phyloP scores from a whole-genome alignment of 92 coral and sea anemone species.

The Phenganax subtilis region DNA sequence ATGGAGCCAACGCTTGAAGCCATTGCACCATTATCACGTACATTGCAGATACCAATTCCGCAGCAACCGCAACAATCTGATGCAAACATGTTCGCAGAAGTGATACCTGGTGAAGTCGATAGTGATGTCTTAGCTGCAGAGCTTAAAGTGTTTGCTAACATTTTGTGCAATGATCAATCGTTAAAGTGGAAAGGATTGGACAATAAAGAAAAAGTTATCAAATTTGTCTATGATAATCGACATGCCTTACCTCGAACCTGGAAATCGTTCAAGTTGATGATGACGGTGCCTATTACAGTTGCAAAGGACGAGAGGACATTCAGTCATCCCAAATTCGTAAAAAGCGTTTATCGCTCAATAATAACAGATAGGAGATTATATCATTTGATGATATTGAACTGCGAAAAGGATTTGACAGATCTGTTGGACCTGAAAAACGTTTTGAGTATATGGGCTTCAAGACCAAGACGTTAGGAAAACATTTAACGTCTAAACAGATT shows the following conservation, averaged over 20 bases:
- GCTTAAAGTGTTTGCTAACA: neutral
- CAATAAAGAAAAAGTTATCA: neutral
- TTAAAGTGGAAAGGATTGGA: neutral
- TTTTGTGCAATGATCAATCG: neutral
- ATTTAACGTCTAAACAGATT: too few species aligned
- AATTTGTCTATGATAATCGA: neutral
- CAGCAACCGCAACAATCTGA: neutral
- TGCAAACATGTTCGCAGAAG: neutral
- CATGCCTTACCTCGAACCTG: neutral
- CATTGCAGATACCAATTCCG: constrained; percentile 6
- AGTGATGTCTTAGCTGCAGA: constrained; percentile 17
- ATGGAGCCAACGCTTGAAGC: constrained; percentile 11
- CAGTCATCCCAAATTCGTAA: constrained; percentile 16
- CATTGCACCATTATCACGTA: constrained; percentile 5
- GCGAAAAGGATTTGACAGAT: neutral
- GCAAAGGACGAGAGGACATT: constrained; percentile 21
- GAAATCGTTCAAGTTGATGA: constrained; percentile 26
- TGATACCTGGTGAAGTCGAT: constrained; percentile 4
- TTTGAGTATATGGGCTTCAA: constrained; percentile 15
- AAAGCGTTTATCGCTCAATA: constrained; percentile 18
- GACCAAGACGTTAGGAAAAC: constrained; percentile 5
- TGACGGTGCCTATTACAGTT: neutral
- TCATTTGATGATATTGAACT: constrained; percentile 14
- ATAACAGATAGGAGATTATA: constrained; percentile 14
- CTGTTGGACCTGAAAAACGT: neutral